phyloP scores from a whole-genome alignment of 2,888 invertebrate genomes.

The Dasypolia templi region DNA sequence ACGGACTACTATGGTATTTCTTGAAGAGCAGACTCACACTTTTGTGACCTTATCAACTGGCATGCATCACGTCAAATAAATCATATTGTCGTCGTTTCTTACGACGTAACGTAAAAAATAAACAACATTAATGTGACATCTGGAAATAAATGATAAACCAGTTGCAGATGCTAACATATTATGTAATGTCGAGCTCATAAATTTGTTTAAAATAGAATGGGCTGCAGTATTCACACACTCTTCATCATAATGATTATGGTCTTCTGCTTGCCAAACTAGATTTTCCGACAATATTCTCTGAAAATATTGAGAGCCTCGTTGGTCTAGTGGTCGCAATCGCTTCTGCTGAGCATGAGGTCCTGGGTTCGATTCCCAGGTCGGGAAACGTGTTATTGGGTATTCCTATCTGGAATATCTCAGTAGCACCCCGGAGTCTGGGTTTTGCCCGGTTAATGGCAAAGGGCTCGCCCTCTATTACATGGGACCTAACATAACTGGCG shows the following conservation, averaged over 20 bases:
- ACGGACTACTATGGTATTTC: neutral
- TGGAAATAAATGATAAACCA: slow-evolving; percentile 7
- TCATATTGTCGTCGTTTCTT: neutral
- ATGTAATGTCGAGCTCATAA: slow-evolving; percentile 16
- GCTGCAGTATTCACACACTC: neutral
- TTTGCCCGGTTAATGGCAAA: too few relatives aligned
- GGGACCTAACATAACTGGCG: too few relatives aligned
- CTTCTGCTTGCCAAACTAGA: neutral
- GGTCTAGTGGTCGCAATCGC: too few relatives aligned
- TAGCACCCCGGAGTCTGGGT: too few relatives aligned
- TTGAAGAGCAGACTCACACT: neutral
- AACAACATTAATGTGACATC: slow-evolving; percentile 24
- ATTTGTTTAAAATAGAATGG: slow-evolving; percentile 28
- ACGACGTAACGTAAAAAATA: slow-evolving; percentile 15
- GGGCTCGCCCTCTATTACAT: too few relatives aligned
- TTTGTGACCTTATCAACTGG: neutral
- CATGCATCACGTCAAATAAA: slow-evolving; percentile 3
- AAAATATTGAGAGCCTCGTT: neutral
- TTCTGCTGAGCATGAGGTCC: too few relatives aligned
- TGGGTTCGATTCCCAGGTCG: too few relatives aligned
- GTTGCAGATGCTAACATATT: neutral
- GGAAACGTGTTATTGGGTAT: too few relatives aligned
- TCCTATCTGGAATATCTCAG: too few relatives aligned
- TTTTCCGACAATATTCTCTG: neutral
- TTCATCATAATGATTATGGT: neutral